Evolutionary conservation across 2,797 vertebrate genomes (phyloP).

Genomic region (Fistularia commersonii): DNA sequence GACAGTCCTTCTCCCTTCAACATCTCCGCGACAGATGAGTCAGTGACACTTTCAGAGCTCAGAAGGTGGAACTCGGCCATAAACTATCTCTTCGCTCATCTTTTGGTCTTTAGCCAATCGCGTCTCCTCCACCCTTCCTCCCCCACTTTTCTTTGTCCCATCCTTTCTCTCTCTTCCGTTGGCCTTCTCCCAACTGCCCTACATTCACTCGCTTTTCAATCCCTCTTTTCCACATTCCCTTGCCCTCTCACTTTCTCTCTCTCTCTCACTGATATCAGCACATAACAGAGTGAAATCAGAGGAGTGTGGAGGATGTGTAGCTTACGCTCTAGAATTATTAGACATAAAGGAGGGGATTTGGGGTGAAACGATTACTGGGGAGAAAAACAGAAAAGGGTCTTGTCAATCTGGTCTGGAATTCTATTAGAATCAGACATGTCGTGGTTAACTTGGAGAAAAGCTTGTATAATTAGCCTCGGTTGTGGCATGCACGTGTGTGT

Average conservation of each 20-base stretch:
- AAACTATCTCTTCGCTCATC: conserved; percentile 13
- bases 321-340: conserved; percentile 36
- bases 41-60: conserved; percentile 1
- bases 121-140: conserved; percentile 15
- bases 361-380: conserved; percentile 47
- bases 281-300: conserved; percentile 18
- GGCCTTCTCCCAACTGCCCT: conserved; percentile 57
- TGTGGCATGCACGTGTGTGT: neutral
- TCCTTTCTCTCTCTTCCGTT: conserved; percentile 28
- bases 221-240: conserved; percentile 21
- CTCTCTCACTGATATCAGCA: neutral
- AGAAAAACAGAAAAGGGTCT: conserved; percentile 53
- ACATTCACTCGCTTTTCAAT: conserved; percentile 55
- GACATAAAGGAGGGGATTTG: conserved; percentile 50
- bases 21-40: neutral
- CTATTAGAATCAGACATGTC: conserved; percentile 48
- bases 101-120: conserved; percentile 30
- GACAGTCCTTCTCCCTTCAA: no score
- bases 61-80: neutral
- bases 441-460: conserved; percentile 34
- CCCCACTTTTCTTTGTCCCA: conserved; percentile 7
- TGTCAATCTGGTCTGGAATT: conserved; percentile 72
- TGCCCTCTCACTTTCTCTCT: neutral
- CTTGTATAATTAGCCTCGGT: no score
- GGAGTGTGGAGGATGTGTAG: conserved; percentile 38